Evolutionary conservation across 2,113 vertebrate genomes (phyloP), one percentile per base, ranked within the genome.

Genomic region (Psilopogon haemacephalus): DNA sequence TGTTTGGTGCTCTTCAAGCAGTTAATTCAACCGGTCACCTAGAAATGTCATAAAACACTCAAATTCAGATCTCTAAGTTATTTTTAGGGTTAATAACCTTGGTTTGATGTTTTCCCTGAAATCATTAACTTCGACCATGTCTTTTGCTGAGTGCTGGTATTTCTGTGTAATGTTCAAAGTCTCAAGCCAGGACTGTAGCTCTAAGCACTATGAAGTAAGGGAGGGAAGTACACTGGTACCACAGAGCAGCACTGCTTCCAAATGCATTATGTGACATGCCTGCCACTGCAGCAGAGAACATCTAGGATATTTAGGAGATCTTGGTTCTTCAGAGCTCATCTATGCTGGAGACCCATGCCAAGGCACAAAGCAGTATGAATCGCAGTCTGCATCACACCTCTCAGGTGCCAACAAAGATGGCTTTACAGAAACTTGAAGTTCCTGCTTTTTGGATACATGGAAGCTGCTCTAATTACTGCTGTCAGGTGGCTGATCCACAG

Each of bases 251-350:
- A 0, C 5, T 15, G 2, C 55, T 38, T 48, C 12, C 42, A 12
- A 2, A 1, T 5, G 42, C 1, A 1, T 7, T 32, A 11, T 0
- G 9, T 1, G 6, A 55, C 27, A 6, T 1, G 6, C 28, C 48
- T 52, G 62, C 70, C 38, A 1, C 3, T 4, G 0, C 60, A 44
- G 38, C 71, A 27, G 27, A 30, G 74, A 33, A 35, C 60, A 11
- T 50, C 3, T 4, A 44, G 3, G 5, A 11, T 21, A 52, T 24
- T 84, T 88, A 64, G 44, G 50, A 58, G n/a, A 56, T 21, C 40
- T 5, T 8, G 0, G n/a, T 9, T 63, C 75, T 42, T 18, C 46
- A 24, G 44, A 82, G 73, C 42, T 76, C 50, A 8, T 6, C 44
- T n/a, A 26, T 1, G 0, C 72, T 52, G 23, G 20, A 37, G 14